These are phyloP conservation scores for Oncorhynchus gorbuscha DNA, from an alignment of 2,113 vertebrate genomes.

Conservation along the genomic window DNA sequence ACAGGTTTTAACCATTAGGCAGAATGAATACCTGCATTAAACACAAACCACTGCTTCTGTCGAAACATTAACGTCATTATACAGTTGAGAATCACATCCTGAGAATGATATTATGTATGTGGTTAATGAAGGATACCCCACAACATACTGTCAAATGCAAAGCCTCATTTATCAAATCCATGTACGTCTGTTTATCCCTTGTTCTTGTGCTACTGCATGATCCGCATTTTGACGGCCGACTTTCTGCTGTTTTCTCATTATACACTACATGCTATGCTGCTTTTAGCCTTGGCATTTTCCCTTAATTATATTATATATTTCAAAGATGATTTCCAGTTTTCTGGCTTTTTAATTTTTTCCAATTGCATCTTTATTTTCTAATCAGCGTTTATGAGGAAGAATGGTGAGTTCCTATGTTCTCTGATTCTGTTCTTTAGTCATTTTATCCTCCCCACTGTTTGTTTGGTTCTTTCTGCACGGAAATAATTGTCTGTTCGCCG, in stretches of 20 bases:
- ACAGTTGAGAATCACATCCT: too few species aligned
- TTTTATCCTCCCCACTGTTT: constrained; percentile 6
- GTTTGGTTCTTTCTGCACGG: not conserved
- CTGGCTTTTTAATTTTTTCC: constrained; percentile 47
- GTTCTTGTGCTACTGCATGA: not conserved
- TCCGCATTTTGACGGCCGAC: not conserved
- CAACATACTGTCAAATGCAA: not conserved
- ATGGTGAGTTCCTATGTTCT: constrained; percentile 87
- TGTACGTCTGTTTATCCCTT: not conserved
- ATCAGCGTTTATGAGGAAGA: constrained; percentile 94
- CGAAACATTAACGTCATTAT: too few species aligned
- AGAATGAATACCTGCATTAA: too few species aligned
- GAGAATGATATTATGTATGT: too few species aligned
- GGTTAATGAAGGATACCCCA: not conserved
- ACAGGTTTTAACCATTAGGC: too few species aligned
- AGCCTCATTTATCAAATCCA: not conserved
- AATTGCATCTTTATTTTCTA: constrained; percentile 73
- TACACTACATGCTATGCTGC: too few species aligned
- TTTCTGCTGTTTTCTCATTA: not conserved
- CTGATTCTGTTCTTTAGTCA: constrained; percentile 34
- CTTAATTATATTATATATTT: constrained; percentile 52
- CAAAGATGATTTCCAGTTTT: constrained; percentile 72
- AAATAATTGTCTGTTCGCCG: not conserved
- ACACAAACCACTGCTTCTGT: too few species aligned
- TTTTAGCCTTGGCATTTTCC: not conserved